Evolutionary conservation across 37 sponge, comb jelly and placozoan genomes (phyloP).

Genomic region (Corticium candelabrum): DNA sequence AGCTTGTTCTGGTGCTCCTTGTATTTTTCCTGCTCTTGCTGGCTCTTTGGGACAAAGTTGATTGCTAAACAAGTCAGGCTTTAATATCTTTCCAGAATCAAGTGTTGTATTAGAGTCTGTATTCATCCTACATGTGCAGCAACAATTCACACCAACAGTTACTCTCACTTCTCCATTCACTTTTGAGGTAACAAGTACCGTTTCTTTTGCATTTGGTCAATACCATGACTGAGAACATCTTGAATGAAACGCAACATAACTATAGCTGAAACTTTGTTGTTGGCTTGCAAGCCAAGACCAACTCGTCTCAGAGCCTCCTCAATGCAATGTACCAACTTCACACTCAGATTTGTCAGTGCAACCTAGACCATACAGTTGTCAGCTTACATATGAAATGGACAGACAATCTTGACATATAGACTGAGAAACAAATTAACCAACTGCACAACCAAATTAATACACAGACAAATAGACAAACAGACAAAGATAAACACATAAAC

Average conservation of each 20-base stretch:
- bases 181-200: no score
- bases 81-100: no score
- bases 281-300: constrained; percentile 37
- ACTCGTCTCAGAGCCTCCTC: constrained; percentile 48
- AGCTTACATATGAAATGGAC: background rate
- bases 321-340: constrained; percentile 27
- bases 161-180: no score
- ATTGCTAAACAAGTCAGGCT: constrained; percentile 1
- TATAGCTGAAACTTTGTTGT: constrained; percentile 23
- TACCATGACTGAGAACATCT: background rate
- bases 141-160: no score
- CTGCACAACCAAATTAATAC: background rate
- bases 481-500: no score
- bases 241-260: constrained; percentile 41
- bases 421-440: background rate
- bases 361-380: no score
- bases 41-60: constrained; percentile 50
- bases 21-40: constrained; percentile 16
- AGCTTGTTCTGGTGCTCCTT: constrained; percentile 15
- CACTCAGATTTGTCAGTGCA: constrained; percentile 16
- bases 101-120: no score
- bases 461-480: constrained; percentile 14
- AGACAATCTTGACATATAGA: background rate
- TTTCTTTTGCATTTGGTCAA: background rate
- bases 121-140: no score